phyloP scores from a whole-genome alignment of 2,797 vertebrate genomes.

The Melanogrammus aeglefinus region DNA sequence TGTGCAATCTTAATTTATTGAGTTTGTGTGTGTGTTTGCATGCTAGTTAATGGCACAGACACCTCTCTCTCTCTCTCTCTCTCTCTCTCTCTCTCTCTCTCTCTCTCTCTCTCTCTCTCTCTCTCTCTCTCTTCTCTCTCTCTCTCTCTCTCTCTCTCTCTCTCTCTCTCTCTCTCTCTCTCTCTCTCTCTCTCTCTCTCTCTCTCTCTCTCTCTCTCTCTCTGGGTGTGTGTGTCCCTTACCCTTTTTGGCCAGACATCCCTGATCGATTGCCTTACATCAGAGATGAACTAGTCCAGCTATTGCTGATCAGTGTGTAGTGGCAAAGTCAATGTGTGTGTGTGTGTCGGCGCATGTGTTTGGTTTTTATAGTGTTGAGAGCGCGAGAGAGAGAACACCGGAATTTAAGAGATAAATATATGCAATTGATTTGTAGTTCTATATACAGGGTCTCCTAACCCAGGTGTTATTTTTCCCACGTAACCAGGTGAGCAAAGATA shows the following conservation, averaged over 20 bases:
- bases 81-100: too few species aligned
- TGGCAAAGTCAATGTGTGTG: not conserved
- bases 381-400: too few species aligned
- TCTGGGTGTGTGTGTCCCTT: too few species aligned
- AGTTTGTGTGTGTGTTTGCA: not conserved
- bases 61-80: too few species aligned
- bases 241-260: slow-evolving; percentile 11
- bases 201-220: too few species aligned
- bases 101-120: too few species aligned
- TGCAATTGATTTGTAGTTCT: too few species aligned
- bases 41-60: not conserved
- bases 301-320: not conserved
- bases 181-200: too few species aligned
- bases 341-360: slow-evolving; percentile 7
- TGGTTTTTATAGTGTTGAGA: not conserved
- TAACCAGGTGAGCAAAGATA: too few species aligned
- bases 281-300: not conserved
- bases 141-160: too few species aligned
- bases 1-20: not conserved
- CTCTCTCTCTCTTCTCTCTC: too few species aligned
- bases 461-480: not conserved
- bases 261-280: slow-evolving; percentile 25
- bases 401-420: not conserved
- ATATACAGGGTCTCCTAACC: not conserved
- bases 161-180: too few species aligned